phyloP scores from a whole-genome alignment of 2,888 invertebrate genomes.

The Rhorus exstirpatorius region DNA sequence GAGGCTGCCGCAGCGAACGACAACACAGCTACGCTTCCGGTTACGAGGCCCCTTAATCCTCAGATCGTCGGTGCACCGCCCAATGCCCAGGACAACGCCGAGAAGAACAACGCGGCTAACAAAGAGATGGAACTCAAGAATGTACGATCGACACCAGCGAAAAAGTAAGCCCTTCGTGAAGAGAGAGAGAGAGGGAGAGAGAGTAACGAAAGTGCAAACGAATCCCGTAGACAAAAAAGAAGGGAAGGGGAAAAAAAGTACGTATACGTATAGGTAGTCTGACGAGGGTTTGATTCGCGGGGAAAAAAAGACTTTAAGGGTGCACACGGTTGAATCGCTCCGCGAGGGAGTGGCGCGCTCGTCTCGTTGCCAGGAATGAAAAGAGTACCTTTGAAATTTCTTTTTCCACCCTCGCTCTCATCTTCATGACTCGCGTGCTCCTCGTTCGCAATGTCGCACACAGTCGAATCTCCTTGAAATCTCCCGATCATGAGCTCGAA shows the following conservation, averaged over 20 bases:
- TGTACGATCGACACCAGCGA: slow-evolving; percentile 94
- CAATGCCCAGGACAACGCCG: slow-evolving; percentile 90
- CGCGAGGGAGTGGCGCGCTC: slow-evolving; percentile 61
- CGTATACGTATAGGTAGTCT: neutral
- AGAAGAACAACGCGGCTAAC: slow-evolving; percentile 93
- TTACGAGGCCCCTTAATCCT: slow-evolving; percentile 91
- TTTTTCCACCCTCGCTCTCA: slow-evolving; percentile 15
- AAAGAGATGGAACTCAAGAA: slow-evolving; percentile 96
- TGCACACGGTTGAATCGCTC: slow-evolving; percentile 8
- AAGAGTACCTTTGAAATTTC: slow-evolving; percentile 28
- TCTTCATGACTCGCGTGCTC: neutral
- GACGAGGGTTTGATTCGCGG: slow-evolving; percentile 38
- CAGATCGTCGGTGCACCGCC: slow-evolving; percentile 88
- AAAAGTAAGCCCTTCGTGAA: slow-evolving; percentile 89
- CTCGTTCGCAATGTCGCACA: neutral
- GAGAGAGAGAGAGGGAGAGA: slow-evolving; percentile 17
- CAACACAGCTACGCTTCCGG: slow-evolving; percentile 96
- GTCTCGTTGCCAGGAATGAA: slow-evolving; percentile 47
- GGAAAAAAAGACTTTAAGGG: slow-evolving; percentile 24
- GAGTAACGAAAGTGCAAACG: slow-evolving; percentile 36
- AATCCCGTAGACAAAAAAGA: slow-evolving; percentile 16
- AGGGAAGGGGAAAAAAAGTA: slow-evolving; percentile 31
- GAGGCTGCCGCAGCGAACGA: slow-evolving; percentile 91
- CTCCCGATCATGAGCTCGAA: neutral
- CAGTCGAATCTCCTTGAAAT: neutral